Base-by-base conservation (phyloP, 2,113 vertebrate species). In the Lonchura striata region DNA sequence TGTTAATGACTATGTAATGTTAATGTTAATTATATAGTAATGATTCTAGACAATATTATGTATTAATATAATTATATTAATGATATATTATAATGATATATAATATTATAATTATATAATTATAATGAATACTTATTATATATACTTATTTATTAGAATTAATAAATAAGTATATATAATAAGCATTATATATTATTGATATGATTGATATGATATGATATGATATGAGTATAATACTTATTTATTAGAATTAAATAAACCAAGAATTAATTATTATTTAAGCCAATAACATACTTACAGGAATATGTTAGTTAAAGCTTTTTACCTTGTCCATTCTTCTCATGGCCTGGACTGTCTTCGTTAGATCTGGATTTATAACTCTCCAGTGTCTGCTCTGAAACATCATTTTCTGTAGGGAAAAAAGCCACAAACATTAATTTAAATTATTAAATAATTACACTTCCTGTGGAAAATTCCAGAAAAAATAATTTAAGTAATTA, bases 281-380 rank as follows among this genome's bases (percentile, higher is more conserved):
- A 35, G 24, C 10, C 56, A 59, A 24, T 15, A 15, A 59, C 22
- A 59, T 24, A 35, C 7, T 35, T 57, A 35, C 33, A 35, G 24
- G n/a, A 16, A 59, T 59, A 35, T 33, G 6, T 23, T 33, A 6
- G 42, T 56, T 89, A 41, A 47, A 92, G 47, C 47, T 86, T 80
- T 65, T 92, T 98, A 99, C 98, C 97, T 65, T 94, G 97, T 61
- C 91, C 56, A 0, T 97, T 97, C 90, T 97, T 98, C 92, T 97
- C 97, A 1, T 98, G 96, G 56, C 89, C 68, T 3, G 88, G 97
- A 47, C 91, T 98, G 50, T 99, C 98, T 68, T 99, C 98, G 6
- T 98, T 98, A 88, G 98, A 98, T 91, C 98, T 99, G 9, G 98
- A 98, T 97, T 98, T 99, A 50, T 97, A 98, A 95, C 98, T 99